A percentile compares a stretch with the other conserved stretches of the same genome.
These are phyloP conservation scores for Aleadryas rufinucha DNA, from an alignment of 2,113 vertebrate genomes.

Conservation along the genomic window DNA sequence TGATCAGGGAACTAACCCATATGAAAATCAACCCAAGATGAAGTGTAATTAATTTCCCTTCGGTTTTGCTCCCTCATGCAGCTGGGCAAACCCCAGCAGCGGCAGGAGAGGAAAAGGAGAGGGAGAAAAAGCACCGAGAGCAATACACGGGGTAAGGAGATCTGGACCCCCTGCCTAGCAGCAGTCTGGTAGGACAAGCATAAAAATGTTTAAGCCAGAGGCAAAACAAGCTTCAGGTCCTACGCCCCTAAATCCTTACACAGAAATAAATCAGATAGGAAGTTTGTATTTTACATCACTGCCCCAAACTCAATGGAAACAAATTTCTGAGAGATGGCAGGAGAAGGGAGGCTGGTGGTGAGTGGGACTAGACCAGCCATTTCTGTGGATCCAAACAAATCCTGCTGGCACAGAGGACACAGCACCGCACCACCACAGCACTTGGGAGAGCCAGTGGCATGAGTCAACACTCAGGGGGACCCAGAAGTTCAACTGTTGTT, in stretches of 20 bases:
- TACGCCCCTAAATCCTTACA: neutral
- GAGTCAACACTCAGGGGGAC: neutral
- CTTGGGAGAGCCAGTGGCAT: neutral
- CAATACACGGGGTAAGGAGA: rapidly evolving
- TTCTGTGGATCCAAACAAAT: neutral
- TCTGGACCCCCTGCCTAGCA: rapidly evolving
- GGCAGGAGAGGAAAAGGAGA: neutral
- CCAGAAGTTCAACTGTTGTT: neutral
- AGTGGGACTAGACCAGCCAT: neutral
- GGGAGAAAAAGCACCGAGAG: neutral
- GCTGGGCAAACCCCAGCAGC: neutral
- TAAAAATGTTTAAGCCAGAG: neutral
- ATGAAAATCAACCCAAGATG: neutral
- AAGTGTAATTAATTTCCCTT: neutral
- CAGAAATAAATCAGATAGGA: neutral
- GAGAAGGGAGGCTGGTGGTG: neutral
- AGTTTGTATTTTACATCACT: neutral
- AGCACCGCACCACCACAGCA: neutral
- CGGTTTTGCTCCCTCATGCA: neutral
- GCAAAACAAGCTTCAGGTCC: neutral
- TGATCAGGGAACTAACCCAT: neutral
- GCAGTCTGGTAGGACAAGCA: neutral
- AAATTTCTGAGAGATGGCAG: neutral
- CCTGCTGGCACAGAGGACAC: neutral
- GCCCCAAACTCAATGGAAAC: neutral